Base-by-base conservation (phyloP, 1,140 invertebrate species). In the Diuraphis noxia region DNA sequence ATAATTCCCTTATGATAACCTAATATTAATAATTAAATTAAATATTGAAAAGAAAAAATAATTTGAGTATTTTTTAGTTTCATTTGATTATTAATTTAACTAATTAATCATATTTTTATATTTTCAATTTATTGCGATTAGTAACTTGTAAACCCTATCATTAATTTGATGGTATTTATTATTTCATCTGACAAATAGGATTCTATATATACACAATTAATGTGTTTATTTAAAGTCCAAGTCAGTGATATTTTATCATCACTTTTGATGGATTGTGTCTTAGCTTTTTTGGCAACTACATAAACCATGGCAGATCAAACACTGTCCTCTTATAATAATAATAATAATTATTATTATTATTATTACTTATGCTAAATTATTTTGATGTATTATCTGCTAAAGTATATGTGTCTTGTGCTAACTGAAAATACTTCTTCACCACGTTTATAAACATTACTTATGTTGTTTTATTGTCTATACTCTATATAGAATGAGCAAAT, bases 221-320 rank as follows among this genome's bases (percentile, higher is more conserved):
- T 85, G 5, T 87, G 85, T 40, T 56, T 38, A 87, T 87, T 87
- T 87, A 87, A 23, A 87, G 23, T 38, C 8, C 23, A 56, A 87
- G 85, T 87, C 85, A n/a, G 6, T 79, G 46, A 34, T 89, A 89
- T 77, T 89, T 89, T 89, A n/a, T 43, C 88, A 89, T 89, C 30
- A 89, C 79, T 89, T 89, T 8, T 89, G 40, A 89, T 89, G 88
- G 41, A 79, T 88, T 23, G 87, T 88, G 87, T 72, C 36, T 40
- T 72, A 88, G 87, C 87, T 88, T 72, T 87, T 72, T 30, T 72
- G 30, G 17, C n/a, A 38, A 88, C 13, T 72, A 34, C 52, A 88
- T 88, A 88, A 7, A 88, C 87, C 25, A 41, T 63, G 56, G 87
- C 87, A 88, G 87, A 88, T 88, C 1, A 49, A 49, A 49, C n/a